Percentiles rank a stretch among this genome's conserved stretches.
Evolutionary conservation across 2,888 invertebrate species (phyloP).

Genomic region (Pachymerium ferrugineum): DNA sequence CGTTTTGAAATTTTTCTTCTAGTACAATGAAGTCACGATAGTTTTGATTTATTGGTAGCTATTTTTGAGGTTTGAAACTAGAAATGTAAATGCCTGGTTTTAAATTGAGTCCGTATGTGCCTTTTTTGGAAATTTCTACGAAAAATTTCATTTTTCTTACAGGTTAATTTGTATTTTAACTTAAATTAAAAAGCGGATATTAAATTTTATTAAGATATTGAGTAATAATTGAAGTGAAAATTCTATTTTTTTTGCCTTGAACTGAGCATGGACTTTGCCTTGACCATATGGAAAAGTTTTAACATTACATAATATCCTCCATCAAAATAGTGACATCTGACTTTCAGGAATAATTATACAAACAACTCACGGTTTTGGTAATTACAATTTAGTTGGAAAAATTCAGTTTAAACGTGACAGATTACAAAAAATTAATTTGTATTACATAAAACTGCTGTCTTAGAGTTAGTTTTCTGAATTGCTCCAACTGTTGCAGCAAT

Average conservation of each 20-base stretch:
- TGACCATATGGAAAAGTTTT: background rate
- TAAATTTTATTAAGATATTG: too few relatives aligned
- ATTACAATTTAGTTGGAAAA: background rate
- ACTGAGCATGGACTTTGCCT: too few relatives aligned
- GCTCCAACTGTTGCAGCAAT: too few relatives aligned
- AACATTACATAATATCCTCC: background rate
- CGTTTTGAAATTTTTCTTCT: background rate
- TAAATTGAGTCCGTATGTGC: too few relatives aligned
- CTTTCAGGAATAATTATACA: background rate
- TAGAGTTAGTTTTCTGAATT: too few relatives aligned
- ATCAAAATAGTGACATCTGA: background rate
- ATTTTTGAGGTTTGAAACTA: background rate
- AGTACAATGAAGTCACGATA: background rate
- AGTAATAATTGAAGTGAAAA: too few relatives aligned
- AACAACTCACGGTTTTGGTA: background rate
- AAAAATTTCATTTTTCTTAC: background rate
- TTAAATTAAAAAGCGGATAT: background rate
- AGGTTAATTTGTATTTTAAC: background rate
- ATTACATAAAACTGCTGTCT: too few relatives aligned
- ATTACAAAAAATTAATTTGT: too few relatives aligned
- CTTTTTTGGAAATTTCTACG: too few relatives aligned
- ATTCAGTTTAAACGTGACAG: slow-evolving; percentile 4
- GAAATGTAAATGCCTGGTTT: slow-evolving; percentile 20
- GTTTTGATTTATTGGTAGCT: background rate
- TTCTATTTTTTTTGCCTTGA: slow-evolving; percentile 6